Conservation (phyloP, 2,888 invertebrate genomes). For the Gerris lacustris region DNA sequence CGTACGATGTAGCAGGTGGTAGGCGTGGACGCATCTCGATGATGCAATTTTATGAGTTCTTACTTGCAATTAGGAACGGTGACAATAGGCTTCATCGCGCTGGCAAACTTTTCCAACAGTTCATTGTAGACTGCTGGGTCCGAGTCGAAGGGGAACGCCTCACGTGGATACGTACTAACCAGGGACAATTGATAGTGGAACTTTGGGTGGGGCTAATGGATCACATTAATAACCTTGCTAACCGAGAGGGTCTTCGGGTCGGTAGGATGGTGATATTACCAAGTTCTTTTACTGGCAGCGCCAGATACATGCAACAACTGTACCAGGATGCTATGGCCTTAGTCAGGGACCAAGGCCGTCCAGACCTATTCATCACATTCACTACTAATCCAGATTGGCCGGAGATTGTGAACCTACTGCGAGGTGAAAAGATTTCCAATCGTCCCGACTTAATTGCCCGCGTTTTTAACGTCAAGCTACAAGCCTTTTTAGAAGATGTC, state of each 20-base stretch:
- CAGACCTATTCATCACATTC: background rate
- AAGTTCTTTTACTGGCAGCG: background rate
- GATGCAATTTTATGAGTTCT: background rate
- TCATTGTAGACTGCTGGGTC: background rate
- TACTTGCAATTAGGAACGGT: background rate
- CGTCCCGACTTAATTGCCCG: background rate
- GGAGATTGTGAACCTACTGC: background rate
- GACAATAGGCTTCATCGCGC: background rate
- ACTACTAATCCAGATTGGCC: background rate
- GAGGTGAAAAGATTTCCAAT: background rate
- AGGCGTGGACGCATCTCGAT: background rate
- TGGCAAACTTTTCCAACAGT: slow-evolving; percentile 1
- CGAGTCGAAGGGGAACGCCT: background rate
- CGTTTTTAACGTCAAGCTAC: background rate
- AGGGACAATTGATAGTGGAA: background rate
- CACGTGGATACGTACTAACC: background rate
- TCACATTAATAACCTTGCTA: background rate
- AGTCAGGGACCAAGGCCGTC: background rate
- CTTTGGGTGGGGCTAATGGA: background rate
- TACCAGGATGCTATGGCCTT: slow-evolving; percentile 3
- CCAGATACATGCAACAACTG: slow-evolving; percentile 3
- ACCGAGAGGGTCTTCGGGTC: background rate
- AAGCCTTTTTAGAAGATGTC: background rate
- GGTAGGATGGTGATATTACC: background rate
- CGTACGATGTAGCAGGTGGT: background rate